Evolutionary conservation across 2,113 vertebrate species (phyloP).

Genomic region (Tachysurus vachellii): DNA sequence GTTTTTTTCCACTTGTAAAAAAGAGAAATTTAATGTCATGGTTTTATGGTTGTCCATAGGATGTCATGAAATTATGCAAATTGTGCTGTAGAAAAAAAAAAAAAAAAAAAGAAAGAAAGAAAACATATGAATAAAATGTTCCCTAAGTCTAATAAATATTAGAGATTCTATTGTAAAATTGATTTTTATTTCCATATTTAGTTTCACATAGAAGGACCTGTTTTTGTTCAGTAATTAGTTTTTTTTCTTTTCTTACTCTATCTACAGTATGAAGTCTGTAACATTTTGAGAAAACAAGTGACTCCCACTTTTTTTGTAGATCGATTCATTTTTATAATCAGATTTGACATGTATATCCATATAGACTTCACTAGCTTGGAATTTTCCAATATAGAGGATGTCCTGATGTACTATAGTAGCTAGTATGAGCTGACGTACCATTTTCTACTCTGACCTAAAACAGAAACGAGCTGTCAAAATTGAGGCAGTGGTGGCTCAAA

Average conservation of each 20-base stretch:
- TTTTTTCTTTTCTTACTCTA: too few relatives aligned
- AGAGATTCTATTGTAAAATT: constrained; percentile 71
- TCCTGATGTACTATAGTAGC: background rate
- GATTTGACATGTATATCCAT: background rate
- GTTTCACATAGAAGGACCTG: background rate
- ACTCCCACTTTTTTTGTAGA: background rate
- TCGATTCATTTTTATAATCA: background rate
- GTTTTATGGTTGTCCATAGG: constrained; percentile 97
- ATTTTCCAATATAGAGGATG: background rate
- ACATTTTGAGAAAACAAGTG: background rate
- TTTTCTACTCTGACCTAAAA: background rate
- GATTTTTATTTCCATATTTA: background rate
- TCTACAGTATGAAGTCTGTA: background rate
- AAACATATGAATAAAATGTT: constrained; percentile 70
- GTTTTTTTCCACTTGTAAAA: constrained; percentile 79
- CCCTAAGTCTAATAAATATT: constrained; percentile 93
- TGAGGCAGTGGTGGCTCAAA: too few relatives aligned
- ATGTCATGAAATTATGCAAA: constrained; percentile 95
- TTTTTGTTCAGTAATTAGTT: background rate
- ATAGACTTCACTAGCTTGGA: background rate
- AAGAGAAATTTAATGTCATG: constrained; percentile 80
- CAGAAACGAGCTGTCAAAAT: background rate
- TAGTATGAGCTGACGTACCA: background rate
- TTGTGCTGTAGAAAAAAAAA: constrained; percentile 84
- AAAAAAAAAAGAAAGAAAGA: constrained; percentile 54